Evolutionary conservation across 2,797 vertebrate species (phyloP), one percentile per base, ranked within the genome.

Genomic region (Columba guinea): DNA sequence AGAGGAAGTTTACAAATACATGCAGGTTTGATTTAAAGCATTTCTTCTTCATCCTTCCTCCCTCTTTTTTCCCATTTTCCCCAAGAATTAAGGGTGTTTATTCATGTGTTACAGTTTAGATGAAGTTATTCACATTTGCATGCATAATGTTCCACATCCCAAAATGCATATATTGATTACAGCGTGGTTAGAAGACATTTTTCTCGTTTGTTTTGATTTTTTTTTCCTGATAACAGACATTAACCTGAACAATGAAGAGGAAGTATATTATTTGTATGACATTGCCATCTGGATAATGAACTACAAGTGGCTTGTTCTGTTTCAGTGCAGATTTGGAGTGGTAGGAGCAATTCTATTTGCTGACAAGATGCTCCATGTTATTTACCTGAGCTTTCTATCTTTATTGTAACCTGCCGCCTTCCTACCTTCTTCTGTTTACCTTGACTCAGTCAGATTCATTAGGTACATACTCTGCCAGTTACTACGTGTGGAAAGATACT

Each of bases 161-260:
- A 62, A 84, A 95, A 71, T 2, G 1, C 84, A 30, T 64, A 67
- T 62, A 63, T 51, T 88, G 65, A 89, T 95, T 88, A 76, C 27
- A 81, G 69, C 62, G 73, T 86, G 55, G 23, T 76, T 92, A 65
- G 89, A 80, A 91, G 71, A 86, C 23, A 11, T 65, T 92, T 75
- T 78, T 84, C 84, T 83, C 60, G 0, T 35, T 46, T 46, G 44
- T 46, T 46, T 46, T 9, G 44, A 14, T 19, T 20, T 46, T 46
- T 87, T 87, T 89, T 62, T 41, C 58, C 73, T 95, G 94, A 81
- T 94, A 94, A 84, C 69, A 93, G 92, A 32, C 65, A 90, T 93
- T 94, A 93, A 48, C 37, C 20, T 52, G 69, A 89, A 71, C 65
- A 78, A n/a, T 56, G 81, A 81, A 78, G 82, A 84, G 78, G 51